Evolutionary conservation across 2,797 vertebrate genomes (phyloP), one percentile per base, ranked within the genome.

Genomic region (Karalla daura): DNA sequence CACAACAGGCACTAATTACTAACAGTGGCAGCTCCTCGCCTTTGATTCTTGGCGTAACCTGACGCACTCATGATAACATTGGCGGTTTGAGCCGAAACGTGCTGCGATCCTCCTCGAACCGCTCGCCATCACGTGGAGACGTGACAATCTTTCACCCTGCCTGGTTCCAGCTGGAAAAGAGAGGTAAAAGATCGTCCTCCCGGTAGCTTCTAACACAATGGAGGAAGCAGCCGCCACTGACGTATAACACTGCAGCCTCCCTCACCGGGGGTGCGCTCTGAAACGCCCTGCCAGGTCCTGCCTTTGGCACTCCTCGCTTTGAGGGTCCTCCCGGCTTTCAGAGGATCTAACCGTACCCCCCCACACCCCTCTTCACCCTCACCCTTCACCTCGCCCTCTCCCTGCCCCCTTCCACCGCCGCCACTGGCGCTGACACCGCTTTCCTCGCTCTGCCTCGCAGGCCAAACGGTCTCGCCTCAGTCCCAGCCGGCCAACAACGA

Each of bases 381-480:
- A 85, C 41, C 60, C 75, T 50, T n/a, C n/a, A n/a, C n/a, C n/a
- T n/a, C n/a, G n/a, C n/a, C n/a, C n/a, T n/a, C n/a, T n/a, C n/a
- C n/a, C n/a, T n/a, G n/a, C n/a, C n/a, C n/a, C n/a, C n/a, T n/a
- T n/a, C n/a, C n/a, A n/a, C n/a, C n/a, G n/a, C n/a, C n/a, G n/a
- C n/a, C n/a, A n/a, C n/a, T n/a, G n/a, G n/a, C n/a, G 41, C 12
- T 73, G 46, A 88, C 58, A 27, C 56, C 73, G 58, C 46, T 83
- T 53, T 80, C 52, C 49, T 32, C n/a, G 49, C 60, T 76, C 50
- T 85, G 44, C 60, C 75, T 50, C 36, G 74, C 94, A 99, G 97
- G 96, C 93, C 98, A 99, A 91, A 91, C 95, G 63, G 95, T 98
- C 86, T 97, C 97, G 43, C 96, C 97, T 79, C 98, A 97, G 87